Conservation (phyloP, 37 sponge, comb jelly and placozoan species). For the Bolinopsis microptera region DNA sequence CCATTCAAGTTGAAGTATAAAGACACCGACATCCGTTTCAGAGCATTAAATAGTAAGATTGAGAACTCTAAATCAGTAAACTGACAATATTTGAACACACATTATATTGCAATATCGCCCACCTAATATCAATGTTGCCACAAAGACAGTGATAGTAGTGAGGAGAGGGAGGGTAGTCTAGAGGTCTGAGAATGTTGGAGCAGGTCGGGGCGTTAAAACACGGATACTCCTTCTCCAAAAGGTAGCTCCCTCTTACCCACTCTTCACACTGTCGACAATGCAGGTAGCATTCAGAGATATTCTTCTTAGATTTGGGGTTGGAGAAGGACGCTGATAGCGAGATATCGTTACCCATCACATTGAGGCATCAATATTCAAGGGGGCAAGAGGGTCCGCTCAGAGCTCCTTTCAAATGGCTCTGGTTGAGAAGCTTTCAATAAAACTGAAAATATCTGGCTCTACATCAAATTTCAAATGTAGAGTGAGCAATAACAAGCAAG, state of each 20-base stretch:
- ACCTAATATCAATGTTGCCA: slow-evolving; percentile 27
- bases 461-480: too few relatives aligned
- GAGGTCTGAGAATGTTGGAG: not conserved
- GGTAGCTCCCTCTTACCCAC: slow-evolving; percentile 3
- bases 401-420: too few relatives aligned
- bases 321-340: not conserved
- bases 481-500: too few relatives aligned
- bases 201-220: slow-evolving; percentile 21
- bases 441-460: too few relatives aligned
- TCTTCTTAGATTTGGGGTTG: not conserved
- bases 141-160: slow-evolving; percentile 7
- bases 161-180: not conserved
- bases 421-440: too few relatives aligned
- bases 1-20: too few relatives aligned
- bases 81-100: not conserved
- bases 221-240: not conserved
- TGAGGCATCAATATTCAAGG: not conserved
- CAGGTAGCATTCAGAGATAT: not conserved
- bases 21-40: too few relatives aligned
- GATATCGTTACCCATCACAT: not conserved
- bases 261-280: not conserved
- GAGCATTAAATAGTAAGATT: too few relatives aligned
- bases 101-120: too few relatives aligned
- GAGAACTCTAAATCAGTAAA: too few relatives aligned
- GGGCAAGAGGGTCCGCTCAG: too few relatives aligned